Base-by-base conservation (phyloP, 2,888 invertebrate species). In the Pristionchus exspectatus region DNA sequence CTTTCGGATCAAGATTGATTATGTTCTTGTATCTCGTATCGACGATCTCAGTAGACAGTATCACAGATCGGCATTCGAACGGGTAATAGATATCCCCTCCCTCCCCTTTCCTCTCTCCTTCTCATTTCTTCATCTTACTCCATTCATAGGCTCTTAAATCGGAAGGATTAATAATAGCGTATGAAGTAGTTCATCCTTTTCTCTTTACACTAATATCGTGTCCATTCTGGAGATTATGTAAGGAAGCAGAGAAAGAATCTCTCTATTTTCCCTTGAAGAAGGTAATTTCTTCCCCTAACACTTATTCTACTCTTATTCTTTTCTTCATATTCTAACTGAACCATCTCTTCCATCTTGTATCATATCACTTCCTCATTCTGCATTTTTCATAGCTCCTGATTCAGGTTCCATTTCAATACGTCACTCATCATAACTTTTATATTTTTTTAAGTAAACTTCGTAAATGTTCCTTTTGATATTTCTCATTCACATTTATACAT, bases 261-360 rank as follows among this genome's bases (percentile, higher is more conserved):
- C 89, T 93, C 90, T 91, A 91, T 63, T 92, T 92, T 77, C 92
- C 93, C 1, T 90, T 93, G 77, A 92, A 92, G 77, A 91, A 92
- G 89, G 93, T 50, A 30, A 44, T 33, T 12, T 44, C 44, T 33
- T n/a, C 2, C 7, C 59, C 56, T 27, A 84, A 30, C 21, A 18
- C 18, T 1, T 21, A 50, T 85, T 59, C 21, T 12, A 2, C 24
- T 18, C 59, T 59, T 10, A 30, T 81, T 54, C n/a, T 81, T 81
- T 4, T 81, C n/a, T 21, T 4, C 9, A 85, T 33, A 27, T 85
- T 33, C 38, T 85, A 30, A 85, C 59, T 14, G 84, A 85, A 33
- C 87, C 87, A 21, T 44, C 66, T 44, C 44, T 50, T 69, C 33
- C 69, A 12, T 69, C 87, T 16, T 69, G 30, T 69, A 21, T 44